These are phyloP conservation scores for Ischnus inquisitorius DNA, from an alignment of 2,888 invertebrate genomes.

Conservation along the genomic window DNA sequence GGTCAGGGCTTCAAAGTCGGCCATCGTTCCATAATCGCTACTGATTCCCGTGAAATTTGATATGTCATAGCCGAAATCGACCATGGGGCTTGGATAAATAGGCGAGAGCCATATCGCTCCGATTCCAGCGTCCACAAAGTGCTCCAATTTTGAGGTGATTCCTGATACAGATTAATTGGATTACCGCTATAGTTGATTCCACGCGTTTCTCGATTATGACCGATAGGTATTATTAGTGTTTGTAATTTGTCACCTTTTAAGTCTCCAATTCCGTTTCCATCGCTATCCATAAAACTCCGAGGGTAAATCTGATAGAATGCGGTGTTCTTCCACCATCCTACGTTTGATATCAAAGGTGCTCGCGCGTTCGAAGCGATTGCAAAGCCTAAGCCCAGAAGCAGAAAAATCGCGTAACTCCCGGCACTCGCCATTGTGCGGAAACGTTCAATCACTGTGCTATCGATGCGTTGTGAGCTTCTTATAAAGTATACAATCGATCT, in stretches of 20 bases:
- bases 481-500: background rate
- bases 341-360: conserved; percentile 72
- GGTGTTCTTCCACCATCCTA: conserved; percentile 81
- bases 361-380: conserved; percentile 64
- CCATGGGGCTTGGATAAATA: conserved; percentile 93
- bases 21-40: conserved; percentile 90
- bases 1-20: conserved; percentile 89
- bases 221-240: no score
- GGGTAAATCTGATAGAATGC: conserved; percentile 83
- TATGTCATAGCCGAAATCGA: conserved; percentile 96
- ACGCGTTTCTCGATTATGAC: no score
- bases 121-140: conserved; percentile 90
- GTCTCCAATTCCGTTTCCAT: conserved; percentile 80
- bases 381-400: conserved; percentile 72
- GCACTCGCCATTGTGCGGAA: conserved; percentile 59
- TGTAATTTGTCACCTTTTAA: conserved; percentile 75
- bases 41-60: conserved; percentile 92
- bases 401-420: conserved; percentile 43
- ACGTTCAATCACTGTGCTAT: conserved; percentile 44
- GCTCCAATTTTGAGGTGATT: conserved; percentile 87
- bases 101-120: conserved; percentile 94
- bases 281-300: conserved; percentile 79
- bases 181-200: no score
- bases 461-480: background rate
- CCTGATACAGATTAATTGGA: conserved; percentile 81